Evolutionary conservation across 2,888 invertebrate species (phyloP).

Genomic region (Theristus sp.): DNA sequence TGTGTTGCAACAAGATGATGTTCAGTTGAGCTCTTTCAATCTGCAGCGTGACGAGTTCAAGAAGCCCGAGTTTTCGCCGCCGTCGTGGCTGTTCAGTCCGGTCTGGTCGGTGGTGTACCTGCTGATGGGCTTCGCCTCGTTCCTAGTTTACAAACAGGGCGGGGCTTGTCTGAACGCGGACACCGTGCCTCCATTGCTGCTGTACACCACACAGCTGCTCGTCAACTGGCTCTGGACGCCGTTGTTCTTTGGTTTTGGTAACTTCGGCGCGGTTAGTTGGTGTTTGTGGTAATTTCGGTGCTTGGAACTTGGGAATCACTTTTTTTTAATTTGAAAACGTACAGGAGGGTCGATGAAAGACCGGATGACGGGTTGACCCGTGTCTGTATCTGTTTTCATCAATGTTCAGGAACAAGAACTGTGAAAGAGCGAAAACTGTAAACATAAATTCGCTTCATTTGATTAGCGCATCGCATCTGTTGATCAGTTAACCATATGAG

Average conservation of each 20-base stretch:
- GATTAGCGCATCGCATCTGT: too few relatives aligned
- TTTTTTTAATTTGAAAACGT: neutral
- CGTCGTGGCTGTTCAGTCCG: constrained; percentile 3
- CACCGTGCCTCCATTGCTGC: neutral
- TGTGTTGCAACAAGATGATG: too few relatives aligned
- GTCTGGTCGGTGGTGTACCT: constrained; percentile 4
- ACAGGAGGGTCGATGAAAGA: neutral
- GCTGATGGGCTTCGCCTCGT: constrained; percentile 4
- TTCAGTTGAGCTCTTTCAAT: too few relatives aligned
- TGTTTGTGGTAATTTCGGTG: neutral
- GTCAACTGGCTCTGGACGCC: constrained; percentile 4
- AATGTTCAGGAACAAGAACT: too few relatives aligned
- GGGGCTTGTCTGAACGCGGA: neutral
- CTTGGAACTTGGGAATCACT: neutral
- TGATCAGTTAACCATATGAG: too few relatives aligned
- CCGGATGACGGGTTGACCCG: neutral
- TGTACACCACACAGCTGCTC: constrained; percentile 1
- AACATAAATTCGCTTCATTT: neutral
- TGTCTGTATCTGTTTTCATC: neutral
- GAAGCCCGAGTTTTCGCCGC: constrained; percentile 2
- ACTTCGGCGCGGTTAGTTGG: neutral
- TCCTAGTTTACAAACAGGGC: neutral
- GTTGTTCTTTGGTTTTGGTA: constrained; percentile 1
- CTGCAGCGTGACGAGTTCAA: constrained; percentile 1
- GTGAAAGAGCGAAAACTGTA: too few relatives aligned